Base-by-base conservation (phyloP, 2,888 invertebrate genomes). In the Lutraria lutraria region DNA sequence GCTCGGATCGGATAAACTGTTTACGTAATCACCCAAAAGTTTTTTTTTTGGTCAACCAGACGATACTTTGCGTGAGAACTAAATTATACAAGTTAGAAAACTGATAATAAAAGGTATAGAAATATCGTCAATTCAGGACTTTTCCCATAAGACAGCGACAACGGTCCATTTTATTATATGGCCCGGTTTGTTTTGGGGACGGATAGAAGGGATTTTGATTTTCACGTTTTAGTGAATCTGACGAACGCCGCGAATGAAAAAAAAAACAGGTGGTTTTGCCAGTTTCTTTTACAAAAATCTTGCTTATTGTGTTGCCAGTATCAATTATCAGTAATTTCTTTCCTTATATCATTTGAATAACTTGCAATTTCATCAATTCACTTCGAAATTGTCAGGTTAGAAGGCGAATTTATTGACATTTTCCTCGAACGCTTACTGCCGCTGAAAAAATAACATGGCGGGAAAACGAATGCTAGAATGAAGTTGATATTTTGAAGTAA, bases 401-500 rank as follows among this genome's bases (percentile, higher is more conserved):
- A 25, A 68, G 12, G 63, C 63, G 25, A 68, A 25, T 68, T 10
- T 4, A 68, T 68, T 6, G 63, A 68, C 63, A 25, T 6, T 68
- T 68, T 68, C 63, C 0, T 8, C n/a, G 25, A 68, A 31, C 29
- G 19, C 76, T 31, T 13, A 76, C 31, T 19, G 29, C 76, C 76
- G 76, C 76, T 76, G 76, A 76, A 76, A 76, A 76, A 76, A 76
- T 31, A 76, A 76, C 76, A 76, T 76, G 76, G 76, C 76, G 76
- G 76, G 76, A 76, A 76, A 76, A 76, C 31, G 31, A 76, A 34
- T 68, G 25, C 25, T n/a, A n/a, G 25, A 68, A 68, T 68, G n/a
- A 10, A 68, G 63, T 68, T 0, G 56, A n/a, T 68, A 25, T 68
- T 60, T 68, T 68, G 63, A 68, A 68, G 25, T 25, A 3, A 3